Evolutionary conservation across 2,888 invertebrate genomes (phyloP).

Genomic region (Antitype chi): DNA sequence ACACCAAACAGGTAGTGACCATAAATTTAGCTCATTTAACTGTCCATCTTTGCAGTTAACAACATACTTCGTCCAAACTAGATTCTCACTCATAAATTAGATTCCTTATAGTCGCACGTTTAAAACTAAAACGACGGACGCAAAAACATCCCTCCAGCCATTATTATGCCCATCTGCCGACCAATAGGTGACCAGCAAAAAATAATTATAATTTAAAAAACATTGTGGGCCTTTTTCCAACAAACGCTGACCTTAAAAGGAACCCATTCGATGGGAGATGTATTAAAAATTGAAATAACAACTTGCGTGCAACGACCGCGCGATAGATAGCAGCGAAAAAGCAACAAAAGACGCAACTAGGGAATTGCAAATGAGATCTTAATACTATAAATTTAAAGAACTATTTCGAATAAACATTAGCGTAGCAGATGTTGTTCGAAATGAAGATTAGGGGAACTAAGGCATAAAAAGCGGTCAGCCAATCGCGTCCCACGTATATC

Average conservation of each 20-base stretch:
- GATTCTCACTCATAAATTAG: slow-evolving; percentile 65
- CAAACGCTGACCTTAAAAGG: slow-evolving; percentile 84
- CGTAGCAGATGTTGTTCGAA: slow-evolving; percentile 88
- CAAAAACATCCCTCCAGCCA: slow-evolving; percentile 59
- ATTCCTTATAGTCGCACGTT: slow-evolving; percentile 52
- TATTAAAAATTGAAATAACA: slow-evolving; percentile 88
- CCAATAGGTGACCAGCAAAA: slow-evolving; percentile 79
- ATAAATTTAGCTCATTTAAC: slow-evolving; percentile 38
- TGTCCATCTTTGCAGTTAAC: slow-evolving; percentile 20
- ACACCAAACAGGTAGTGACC: slow-evolving; percentile 2
- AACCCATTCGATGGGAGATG: slow-evolving; percentile 82
- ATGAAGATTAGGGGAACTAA: slow-evolving; percentile 91
- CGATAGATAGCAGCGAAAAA: slow-evolving; percentile 80
- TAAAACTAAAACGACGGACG: slow-evolving; percentile 50
- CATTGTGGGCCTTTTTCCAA: slow-evolving; percentile 74
- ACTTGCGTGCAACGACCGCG: slow-evolving; percentile 84
- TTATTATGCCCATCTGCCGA: slow-evolving; percentile 76
- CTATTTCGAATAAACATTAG: slow-evolving; percentile 88
- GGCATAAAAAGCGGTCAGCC: slow-evolving; percentile 90
- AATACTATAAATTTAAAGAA: slow-evolving; percentile 85
- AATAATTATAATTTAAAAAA: slow-evolving; percentile 78
- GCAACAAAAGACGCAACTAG: slow-evolving; percentile 74
- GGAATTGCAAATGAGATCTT: slow-evolving; percentile 86
- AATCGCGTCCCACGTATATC: slow-evolving; percentile 79
- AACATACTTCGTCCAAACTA: slow-evolving; percentile 16